Percentiles rank a stretch among this genome's conserved stretches.
Conservation (phyloP, 2,113 vertebrate species). For the Eidolon helvum region DNA sequence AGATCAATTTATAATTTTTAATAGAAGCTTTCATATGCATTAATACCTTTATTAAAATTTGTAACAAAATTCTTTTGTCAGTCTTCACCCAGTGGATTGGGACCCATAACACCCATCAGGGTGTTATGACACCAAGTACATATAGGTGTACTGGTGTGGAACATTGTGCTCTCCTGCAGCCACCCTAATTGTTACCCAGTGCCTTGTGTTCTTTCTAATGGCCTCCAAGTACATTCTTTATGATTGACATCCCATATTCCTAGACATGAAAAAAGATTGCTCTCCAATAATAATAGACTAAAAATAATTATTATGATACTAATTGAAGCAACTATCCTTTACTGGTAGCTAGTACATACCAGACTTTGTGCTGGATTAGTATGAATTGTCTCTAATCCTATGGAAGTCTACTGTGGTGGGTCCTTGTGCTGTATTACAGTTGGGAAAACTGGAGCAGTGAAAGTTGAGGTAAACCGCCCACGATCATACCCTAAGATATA, state of each 20-base stretch:
- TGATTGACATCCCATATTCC: not conserved
- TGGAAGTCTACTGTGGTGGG: not conserved
- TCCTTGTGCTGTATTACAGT: not conserved
- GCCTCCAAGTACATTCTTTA: not conserved
- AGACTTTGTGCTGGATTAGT: not conserved
- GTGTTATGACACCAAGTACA: not conserved
- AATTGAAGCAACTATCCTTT: not conserved
- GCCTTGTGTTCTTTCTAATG: not conserved
- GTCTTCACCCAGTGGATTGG: not conserved
- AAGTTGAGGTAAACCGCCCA: not conserved
- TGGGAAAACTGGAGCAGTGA: not conserved
- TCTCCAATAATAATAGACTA: not conserved
- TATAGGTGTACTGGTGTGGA: no score
- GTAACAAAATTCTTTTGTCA: not conserved
- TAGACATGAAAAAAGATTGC: not conserved
- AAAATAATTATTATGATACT: not conserved
- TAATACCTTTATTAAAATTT: not conserved
- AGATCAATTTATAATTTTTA: not conserved
- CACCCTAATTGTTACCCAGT: not conserved
- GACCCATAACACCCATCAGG: not conserved
- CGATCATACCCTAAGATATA: not conserved
- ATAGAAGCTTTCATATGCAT: not conserved
- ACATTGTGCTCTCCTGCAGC: not conserved
- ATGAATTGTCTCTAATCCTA: not conserved
- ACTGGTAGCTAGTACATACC: not conserved